Percentiles rank a stretch among this genome's conserved stretches.
These are phyloP conservation scores for Osedax frankpressi DNA, from an alignment of 2,888 invertebrate genomes.

Conservation along the genomic window DNA sequence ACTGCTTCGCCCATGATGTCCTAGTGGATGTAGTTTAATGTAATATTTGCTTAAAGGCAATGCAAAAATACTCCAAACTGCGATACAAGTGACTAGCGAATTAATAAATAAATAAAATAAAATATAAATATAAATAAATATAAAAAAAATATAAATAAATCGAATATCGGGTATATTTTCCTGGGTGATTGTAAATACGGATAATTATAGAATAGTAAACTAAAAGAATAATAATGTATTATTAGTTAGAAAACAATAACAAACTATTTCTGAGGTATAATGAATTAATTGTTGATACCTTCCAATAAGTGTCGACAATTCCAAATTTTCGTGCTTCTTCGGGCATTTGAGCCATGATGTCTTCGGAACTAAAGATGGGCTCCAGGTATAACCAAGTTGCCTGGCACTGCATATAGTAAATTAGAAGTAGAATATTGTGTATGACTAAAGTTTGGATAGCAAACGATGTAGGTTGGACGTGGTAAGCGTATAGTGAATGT, in stretches of 20 bases:
- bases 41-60: background rate
- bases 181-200: no score
- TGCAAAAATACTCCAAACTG: background rate
- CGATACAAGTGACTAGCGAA: no score
- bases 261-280: background rate
- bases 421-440: constrained; percentile 34
- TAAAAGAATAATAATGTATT: background rate
- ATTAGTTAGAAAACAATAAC: background rate
- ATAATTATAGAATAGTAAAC: no score
- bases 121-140: no score
- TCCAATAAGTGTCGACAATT: constrained; percentile 67
- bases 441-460: no score
- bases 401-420: constrained; percentile 64
- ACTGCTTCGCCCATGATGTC: constrained; percentile 53
- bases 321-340: constrained; percentile 74
- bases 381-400: constrained; percentile 72
- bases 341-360: constrained; percentile 91
- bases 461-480: background rate
- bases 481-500: no score
- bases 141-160: no score
- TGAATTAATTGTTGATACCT: no score
- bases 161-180: no score
- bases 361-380: constrained; percentile 85
- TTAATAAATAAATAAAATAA: no score
- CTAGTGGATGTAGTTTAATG: background rate